These are phyloP conservation scores for Canis aureus DNA, from an alignment of 2,113 vertebrate genomes.

Conservation along the genomic window DNA sequence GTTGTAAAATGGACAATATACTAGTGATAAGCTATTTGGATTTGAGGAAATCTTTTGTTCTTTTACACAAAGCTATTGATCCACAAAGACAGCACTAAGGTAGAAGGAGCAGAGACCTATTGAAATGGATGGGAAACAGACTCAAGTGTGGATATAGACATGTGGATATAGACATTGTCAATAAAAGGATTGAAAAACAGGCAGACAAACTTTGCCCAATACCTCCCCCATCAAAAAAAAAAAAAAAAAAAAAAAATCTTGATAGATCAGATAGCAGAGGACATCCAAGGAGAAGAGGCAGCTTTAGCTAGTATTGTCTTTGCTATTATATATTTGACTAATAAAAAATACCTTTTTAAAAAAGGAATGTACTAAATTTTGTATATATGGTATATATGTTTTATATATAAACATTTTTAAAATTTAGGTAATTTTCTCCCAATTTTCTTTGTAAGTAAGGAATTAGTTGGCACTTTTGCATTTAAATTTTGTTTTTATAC, in stretches of 20 bases:
- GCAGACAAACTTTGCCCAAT: not conserved
- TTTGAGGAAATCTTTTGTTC: not conserved
- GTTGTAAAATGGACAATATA: conserved; percentile 34
- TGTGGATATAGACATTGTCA: conserved; percentile 65
- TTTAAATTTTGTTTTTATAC: not conserved
- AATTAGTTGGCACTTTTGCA: not conserved
- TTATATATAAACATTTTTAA: not conserved
- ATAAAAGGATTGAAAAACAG: conserved; percentile 69
- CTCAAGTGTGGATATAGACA: conserved; percentile 60
- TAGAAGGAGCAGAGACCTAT: conserved; percentile 4
- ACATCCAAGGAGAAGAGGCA: not conserved
- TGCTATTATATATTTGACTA: not conserved
- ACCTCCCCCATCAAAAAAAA: too few relatives aligned
- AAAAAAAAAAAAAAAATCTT: not conserved
- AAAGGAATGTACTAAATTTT: not conserved
- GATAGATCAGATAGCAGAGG: conserved; percentile 8
- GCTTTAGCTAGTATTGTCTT: not conserved
- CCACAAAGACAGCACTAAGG: not conserved
- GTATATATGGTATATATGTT: not conserved
- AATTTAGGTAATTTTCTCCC: not conserved
- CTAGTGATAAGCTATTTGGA: not conserved
- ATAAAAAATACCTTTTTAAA: not conserved
- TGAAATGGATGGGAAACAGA: not conserved
- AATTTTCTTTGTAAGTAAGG: not conserved
- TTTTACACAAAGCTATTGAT: conserved; percentile 38